These are phyloP conservation scores for Ptilodon capucinus DNA, from an alignment of 2,888 invertebrate genomes.

Conservation along the genomic window DNA sequence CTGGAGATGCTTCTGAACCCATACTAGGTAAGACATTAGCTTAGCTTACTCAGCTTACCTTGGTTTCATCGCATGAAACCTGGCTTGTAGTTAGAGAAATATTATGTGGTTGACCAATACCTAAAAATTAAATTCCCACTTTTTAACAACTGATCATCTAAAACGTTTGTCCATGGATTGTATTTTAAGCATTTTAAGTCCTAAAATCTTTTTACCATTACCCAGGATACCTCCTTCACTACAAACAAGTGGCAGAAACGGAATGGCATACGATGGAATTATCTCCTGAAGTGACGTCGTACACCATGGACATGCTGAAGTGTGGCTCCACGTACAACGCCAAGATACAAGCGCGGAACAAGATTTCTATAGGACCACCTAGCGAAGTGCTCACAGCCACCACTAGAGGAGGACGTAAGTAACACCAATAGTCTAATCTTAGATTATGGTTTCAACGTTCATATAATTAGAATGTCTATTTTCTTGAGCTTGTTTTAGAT, in stretches of 20 bases:
- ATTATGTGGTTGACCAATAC: too few relatives aligned
- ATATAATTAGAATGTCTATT: too few relatives aligned
- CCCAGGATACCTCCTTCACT: slow-evolving; percentile 87
- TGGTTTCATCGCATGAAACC: too few relatives aligned
- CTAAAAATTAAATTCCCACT: too few relatives aligned
- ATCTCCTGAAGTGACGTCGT: slow-evolving; percentile 88
- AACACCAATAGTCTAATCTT: neutral
- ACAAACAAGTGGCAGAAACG: slow-evolving; percentile 84
- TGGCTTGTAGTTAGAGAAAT: too few relatives aligned
- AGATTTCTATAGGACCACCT: slow-evolving; percentile 87
- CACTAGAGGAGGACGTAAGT: slow-evolving; percentile 88
- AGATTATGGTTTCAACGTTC: too few relatives aligned
- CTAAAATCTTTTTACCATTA: neutral
- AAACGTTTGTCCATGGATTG: too few relatives aligned
- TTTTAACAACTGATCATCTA: too few relatives aligned
- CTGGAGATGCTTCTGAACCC: slow-evolving; percentile 76
- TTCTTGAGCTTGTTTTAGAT: neutral
- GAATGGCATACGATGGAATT: slow-evolving; percentile 89
- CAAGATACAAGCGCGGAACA: slow-evolving; percentile 88
- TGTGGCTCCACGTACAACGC: slow-evolving; percentile 91
- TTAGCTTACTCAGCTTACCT: too few relatives aligned
- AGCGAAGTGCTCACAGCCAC: slow-evolving; percentile 86
- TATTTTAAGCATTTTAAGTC: too few relatives aligned
- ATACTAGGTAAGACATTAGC: slow-evolving; percentile 57
- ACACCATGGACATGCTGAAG: slow-evolving; percentile 87